Percentiles rank a stretch among this genome's conserved stretches.
Conservation (phyloP, 2,797 vertebrate genomes). For the Xyrichtys novacula region DNA sequence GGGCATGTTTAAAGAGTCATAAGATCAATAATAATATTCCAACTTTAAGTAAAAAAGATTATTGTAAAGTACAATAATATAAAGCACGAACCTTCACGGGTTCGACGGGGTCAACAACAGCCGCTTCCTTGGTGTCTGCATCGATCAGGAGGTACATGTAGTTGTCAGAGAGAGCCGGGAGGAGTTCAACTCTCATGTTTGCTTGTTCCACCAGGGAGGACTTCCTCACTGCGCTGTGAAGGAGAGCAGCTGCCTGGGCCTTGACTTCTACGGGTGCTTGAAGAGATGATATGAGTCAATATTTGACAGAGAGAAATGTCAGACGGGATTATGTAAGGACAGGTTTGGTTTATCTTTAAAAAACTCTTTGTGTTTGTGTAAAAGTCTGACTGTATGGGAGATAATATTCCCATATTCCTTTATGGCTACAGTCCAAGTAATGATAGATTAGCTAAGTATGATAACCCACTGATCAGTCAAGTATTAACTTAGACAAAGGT, state of each 20-base stretch:
- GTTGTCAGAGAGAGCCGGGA: constrained; percentile 96
- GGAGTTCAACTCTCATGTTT: constrained; percentile 92
- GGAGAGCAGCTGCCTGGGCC: constrained; percentile 69
- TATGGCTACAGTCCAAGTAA: too few relatives aligned
- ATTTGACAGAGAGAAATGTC: not conserved
- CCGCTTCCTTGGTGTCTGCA: constrained; percentile 91
- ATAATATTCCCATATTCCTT: not conserved
- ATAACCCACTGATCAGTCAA: too few relatives aligned
- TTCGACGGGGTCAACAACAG: constrained; percentile 95
- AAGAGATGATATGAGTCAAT: not conserved
- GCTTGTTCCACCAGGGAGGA: constrained; percentile 80
- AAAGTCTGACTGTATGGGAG: not conserved
- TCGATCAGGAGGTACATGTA: constrained; percentile 99
- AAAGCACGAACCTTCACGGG: constrained; percentile 89
- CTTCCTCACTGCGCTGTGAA: constrained; percentile 81
- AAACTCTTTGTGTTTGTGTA: not conserved
- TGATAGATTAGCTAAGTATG: too few relatives aligned
- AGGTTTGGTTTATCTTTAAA: not conserved
- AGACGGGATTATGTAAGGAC: not conserved
- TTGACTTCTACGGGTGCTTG: constrained; percentile 68
- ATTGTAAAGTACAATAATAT: not conserved
- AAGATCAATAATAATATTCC: too few relatives aligned
- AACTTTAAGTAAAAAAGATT: too few relatives aligned
- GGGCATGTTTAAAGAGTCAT: too few relatives aligned
- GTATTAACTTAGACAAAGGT: too few relatives aligned